Conservation (phyloP, 2,888 invertebrate genomes). For the Saturnia pavonia region DNA sequence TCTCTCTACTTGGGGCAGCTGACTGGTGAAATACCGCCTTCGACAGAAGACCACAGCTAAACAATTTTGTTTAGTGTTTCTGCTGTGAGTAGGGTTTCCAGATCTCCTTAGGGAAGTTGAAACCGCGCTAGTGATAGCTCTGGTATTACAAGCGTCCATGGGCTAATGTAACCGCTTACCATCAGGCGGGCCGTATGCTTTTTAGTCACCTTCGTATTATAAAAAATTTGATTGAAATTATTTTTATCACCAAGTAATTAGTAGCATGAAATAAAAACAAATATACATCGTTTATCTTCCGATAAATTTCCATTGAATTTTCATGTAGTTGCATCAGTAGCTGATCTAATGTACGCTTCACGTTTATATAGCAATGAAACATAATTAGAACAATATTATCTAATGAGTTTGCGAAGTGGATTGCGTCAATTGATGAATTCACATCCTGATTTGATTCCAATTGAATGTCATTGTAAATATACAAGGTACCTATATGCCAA, state of each 20-base stretch:
- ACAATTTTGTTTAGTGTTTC: no score
- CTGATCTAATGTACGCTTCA: conserved; percentile 38
- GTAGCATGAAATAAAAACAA: neutral
- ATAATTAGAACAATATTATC: conserved; percentile 29
- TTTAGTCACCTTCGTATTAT: no score
- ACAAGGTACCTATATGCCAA: neutral
- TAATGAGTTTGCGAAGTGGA: conserved; percentile 24
- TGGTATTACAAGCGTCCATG: no score
- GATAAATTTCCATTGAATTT: conserved; percentile 13
- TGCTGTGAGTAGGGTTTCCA: no score
- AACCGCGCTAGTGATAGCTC: no score
- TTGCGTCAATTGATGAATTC: conserved; percentile 10
- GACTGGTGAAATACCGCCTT: no score
- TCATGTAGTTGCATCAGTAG: conserved; percentile 23
- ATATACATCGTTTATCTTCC: neutral
- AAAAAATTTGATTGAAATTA: neutral
- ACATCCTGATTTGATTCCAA: neutral
- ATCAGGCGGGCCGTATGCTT: no score
- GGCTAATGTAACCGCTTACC: no score
- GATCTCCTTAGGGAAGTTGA: no score
- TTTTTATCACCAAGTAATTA: neutral
- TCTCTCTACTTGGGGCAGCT: no score
- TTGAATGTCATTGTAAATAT: neutral
- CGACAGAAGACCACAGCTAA: no score
- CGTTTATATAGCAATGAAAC: conserved; percentile 29